Base-by-base conservation (phyloP, 2,888 invertebrate species). In the Ichneumoninae sp. region DNA sequence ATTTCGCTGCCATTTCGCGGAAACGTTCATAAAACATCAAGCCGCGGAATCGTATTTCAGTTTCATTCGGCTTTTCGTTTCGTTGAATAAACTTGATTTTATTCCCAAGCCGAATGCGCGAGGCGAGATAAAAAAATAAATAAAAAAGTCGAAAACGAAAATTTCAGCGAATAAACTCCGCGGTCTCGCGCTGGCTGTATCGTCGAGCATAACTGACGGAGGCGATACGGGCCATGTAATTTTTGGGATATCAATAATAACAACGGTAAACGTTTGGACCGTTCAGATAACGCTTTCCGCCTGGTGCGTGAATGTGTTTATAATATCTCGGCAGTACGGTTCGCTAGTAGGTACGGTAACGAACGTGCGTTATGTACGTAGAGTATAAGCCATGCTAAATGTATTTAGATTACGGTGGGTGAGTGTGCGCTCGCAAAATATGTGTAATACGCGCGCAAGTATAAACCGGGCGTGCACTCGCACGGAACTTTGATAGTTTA, bases 401-500 rank as follows among this genome's bases (percentile, higher is more conserved):
- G 57, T 57, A 57, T 57, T 57, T 57, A 22, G 22, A 57, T 22
- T 57, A 57, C 22, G 22, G 57, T 13, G 5, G 22, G 57, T 26
- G 57, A 26, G 22, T 57, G 13, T 57, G 26, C 26, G 26, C 26
- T 19, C 26, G 22, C 4, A 13, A 57, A 57, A 57, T 57, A 57
- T 57, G 57, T 57, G 13, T 26, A 57, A 57, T 57, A 57, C 22
- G 26, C 57, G 57, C 26, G 26, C 36, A 57, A 16, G 69, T 60
- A 50, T 36, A 47, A 26, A 74, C 19, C 16, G 5, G 40, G 60
- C n/a, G 52, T 65, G 44, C 74, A 80, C 33, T 75, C 52, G 54
- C 36, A n/a, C 19, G 75, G 65, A 83, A 83, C 74, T 83, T 79
- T 75, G 74, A n/a, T 52, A 83, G 70, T 79, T 83, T 70, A 79